Conservation (phyloP, 2,888 invertebrate species). For the Sisyra terminalis region DNA sequence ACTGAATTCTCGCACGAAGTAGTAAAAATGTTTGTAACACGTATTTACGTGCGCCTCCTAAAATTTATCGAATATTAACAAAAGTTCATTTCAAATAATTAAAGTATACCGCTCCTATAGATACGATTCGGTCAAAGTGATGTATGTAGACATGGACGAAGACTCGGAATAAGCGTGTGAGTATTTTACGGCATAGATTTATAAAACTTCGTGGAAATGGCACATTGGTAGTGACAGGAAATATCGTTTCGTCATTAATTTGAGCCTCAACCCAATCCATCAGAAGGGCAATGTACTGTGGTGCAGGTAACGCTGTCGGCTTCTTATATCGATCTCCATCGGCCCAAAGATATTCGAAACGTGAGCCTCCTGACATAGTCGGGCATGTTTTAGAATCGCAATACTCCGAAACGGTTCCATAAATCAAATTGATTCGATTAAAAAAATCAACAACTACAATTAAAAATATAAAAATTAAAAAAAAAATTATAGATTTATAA, state of each 20-base stretch:
- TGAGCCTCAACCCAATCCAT: conserved; percentile 89
- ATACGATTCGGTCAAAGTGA: conserved; percentile 77
- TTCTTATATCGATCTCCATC: conserved; percentile 65
- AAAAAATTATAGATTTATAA: not conserved
- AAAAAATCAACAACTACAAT: conserved; percentile 81
- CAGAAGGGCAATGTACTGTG: conserved; percentile 62
- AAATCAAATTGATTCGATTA: conserved; percentile 82
- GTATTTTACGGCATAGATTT: conserved; percentile 65
- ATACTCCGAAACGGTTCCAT: conserved; percentile 74
- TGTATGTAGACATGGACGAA: conserved; percentile 92
- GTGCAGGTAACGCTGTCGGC: conserved; percentile 67
- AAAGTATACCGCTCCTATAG: conserved; percentile 58
- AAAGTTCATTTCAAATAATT: too few relatives aligned
- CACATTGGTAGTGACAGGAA: conserved; percentile 69
- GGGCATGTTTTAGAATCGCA: conserved; percentile 74
- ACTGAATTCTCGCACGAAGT: conserved; percentile 76
- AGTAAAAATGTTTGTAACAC: conserved; percentile 89
- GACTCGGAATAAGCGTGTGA: conserved; percentile 74
- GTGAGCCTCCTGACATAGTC: conserved; percentile 77
- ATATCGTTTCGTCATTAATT: conserved; percentile 75
- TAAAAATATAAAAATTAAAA: too few relatives aligned
- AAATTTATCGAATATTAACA: too few relatives aligned
- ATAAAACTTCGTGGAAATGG: conserved; percentile 77
- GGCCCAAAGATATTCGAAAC: conserved; percentile 84
- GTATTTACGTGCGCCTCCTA: conserved; percentile 88